phyloP scores from a whole-genome alignment of 2,113 vertebrate genomes.

The Rhegmatorhina hoffmannsi region DNA sequence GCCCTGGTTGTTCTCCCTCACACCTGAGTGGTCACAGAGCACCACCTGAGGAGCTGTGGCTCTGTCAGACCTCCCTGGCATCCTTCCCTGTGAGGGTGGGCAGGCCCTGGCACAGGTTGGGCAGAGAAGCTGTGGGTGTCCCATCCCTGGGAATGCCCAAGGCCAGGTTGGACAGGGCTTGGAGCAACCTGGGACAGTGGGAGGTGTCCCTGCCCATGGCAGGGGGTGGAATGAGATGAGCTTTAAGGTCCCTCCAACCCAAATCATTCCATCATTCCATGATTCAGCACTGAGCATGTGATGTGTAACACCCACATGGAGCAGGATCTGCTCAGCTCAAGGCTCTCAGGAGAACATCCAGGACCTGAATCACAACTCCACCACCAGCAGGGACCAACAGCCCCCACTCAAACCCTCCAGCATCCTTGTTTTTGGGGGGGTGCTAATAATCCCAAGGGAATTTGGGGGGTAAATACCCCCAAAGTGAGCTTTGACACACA shows the following conservation, averaged over 20 bases:
- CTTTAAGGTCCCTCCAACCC: neutral
- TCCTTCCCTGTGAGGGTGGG: no score
- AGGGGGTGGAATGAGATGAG: neutral
- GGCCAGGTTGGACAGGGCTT: neutral
- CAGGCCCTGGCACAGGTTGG: neutral
- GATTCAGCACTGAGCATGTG: neutral
- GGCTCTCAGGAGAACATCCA: neutral
- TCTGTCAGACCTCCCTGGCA: neutral
- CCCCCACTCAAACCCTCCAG: neutral
- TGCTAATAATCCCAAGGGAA: neutral
- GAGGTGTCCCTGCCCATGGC: neutral
- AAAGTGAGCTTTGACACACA: neutral
- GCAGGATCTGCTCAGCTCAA: neutral
- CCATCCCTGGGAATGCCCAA: neutral
- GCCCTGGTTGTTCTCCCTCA: rapidly evolving
- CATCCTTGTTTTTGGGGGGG: neutral
- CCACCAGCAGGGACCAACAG: no score
- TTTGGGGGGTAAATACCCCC: neutral
- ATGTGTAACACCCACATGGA: neutral
- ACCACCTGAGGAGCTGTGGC: neutral
- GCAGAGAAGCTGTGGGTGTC: neutral
- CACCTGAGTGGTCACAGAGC: neutral
- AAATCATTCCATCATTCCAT: neutral
- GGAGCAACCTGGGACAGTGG: rapidly evolving
- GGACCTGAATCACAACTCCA: neutral